Base-by-base conservation (phyloP, 2,888 invertebrate species). In the Diarsia brunnea region DNA sequence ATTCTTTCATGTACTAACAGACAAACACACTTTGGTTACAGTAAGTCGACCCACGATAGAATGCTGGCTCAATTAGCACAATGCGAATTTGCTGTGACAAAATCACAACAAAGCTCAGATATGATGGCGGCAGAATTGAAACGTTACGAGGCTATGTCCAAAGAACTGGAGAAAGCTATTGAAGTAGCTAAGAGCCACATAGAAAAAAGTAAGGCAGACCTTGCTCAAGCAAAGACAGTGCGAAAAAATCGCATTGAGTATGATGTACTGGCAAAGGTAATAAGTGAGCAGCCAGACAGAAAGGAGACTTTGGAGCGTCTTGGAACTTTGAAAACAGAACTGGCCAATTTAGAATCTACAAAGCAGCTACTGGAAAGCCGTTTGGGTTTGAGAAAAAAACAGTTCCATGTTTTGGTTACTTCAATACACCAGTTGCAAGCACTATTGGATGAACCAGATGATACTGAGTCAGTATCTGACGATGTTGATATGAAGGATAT, bases 211-310 rank as follows among this genome's bases (percentile, higher is more conserved):
- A 99, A 99, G 95, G 95, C 97, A 12, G 98, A 98, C 88, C 94
- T 99, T 12, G 97, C 98, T 63, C 97, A 98, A 90, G 99, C 99
- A 0, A 98, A 98, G 92, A 98, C 98, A 85, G 98, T 99, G 45
- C 97, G 99, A 21, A 98, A 98, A 91, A 99, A 99, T 92, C 97
- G 98, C 89, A 98, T 98, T 95, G 99, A 99, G 92, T 99, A 99
- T 95, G 99, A 99, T 96, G 98, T 99, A 19, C 91, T 99, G 60
- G 99, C 99, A 0, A 98, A 98, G 93, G 98, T 99, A 0, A 99
- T 99, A 81, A 98, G 98, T 86, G 98, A 98, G 89, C 99, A 99
- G 91, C 99, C 99, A 0, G 99, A 99, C 90, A 97, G 99, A 86
- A 98, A 98, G 89, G 98, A 98, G 84, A 98, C 98, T 0, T 95